Evolutionary conservation across 2,888 invertebrate genomes (phyloP), one percentile per base, ranked within the genome.

Genomic region (Amphipyra berbera): DNA sequence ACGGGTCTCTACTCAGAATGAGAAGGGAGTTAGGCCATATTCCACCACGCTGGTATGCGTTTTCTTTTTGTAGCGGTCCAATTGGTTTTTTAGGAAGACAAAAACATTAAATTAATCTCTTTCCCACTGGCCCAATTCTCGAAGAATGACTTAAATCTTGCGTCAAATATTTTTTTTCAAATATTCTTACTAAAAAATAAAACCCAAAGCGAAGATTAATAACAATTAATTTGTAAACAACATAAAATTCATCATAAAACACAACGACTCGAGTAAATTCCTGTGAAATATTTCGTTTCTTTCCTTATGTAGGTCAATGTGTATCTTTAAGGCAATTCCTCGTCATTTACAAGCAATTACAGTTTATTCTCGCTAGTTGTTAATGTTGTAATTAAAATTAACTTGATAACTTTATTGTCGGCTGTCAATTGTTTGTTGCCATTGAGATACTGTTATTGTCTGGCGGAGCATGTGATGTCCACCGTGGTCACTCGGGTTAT

Each of bases 331-430:
- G 53, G 56, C 5, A 61, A 63, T 61, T 59, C 48, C 12, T 60
- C 41, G 47, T 55, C 33, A 63, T 72, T 74, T 7, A 21, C 21
- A 21, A 21, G 21, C 21, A 21, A 21, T 21, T 21, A 21, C 21
- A 2, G 21, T 52, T 56, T 59, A 40, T 52, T 35, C 6, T 49
- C 37, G 52, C 40, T 42, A 21, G 21, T 21, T 21, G 15, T 59
- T 44, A 63, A 68, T 56, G 49, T 14, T 57, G 56, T 50, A 66
- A 79, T 73, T 73, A 64, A 61, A 56, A 57, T 61, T 49, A 60
- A 40, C 57, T 65, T 65, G 59, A 65, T 55, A 54, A 58, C 64
- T 77, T 79, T 62, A 74, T 74, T 30, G 64, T 13, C 1, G 41
- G 35, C 15, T 64, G 55, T 58, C 61, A 61, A 64, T 61, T 49